Evolutionary conservation across 2,888 invertebrate genomes (phyloP).

Genomic region (Druceiella hillmani): DNA sequence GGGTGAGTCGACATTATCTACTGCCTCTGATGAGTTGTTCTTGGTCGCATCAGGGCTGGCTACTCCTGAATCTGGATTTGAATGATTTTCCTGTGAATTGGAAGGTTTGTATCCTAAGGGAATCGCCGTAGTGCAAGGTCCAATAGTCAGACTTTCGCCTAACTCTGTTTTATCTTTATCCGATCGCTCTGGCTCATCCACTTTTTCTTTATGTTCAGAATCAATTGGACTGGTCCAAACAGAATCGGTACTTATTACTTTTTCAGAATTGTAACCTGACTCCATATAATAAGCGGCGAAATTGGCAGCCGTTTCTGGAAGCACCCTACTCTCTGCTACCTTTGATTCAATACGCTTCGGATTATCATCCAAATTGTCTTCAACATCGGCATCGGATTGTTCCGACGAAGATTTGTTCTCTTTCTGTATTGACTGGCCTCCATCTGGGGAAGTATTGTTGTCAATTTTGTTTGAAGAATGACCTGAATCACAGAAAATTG

Average conservation of each 20-base stretch:
- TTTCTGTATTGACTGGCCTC: constrained; percentile 35
- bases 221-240: constrained; percentile 46
- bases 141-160: constrained; percentile 38
- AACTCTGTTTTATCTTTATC: constrained; percentile 53
- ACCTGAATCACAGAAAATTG: no score
- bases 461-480: constrained; percentile 33
- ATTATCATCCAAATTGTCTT: constrained; percentile 66
- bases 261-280: constrained; percentile 63
- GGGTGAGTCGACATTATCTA: constrained; percentile 45
- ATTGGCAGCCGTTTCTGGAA: constrained; percentile 42
- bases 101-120: constrained; percentile 42
- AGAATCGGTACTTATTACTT: constrained; percentile 42
- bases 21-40: constrained; percentile 50
- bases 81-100: constrained; percentile 38
- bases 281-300: constrained; percentile 53
- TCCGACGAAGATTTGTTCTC: constrained; percentile 58
- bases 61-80: constrained; percentile 50
- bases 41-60: constrained; percentile 54
- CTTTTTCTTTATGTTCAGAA: constrained; percentile 46
- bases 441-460: constrained; percentile 29
- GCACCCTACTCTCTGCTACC: constrained; percentile 31
- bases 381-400: constrained; percentile 76
- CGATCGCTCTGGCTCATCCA: constrained; percentile 50
- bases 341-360: constrained; percentile 33
- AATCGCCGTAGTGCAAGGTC: constrained; percentile 34